phyloP scores from a whole-genome alignment of 1,140 invertebrate genomes.

The Halesus radiatus region DNA sequence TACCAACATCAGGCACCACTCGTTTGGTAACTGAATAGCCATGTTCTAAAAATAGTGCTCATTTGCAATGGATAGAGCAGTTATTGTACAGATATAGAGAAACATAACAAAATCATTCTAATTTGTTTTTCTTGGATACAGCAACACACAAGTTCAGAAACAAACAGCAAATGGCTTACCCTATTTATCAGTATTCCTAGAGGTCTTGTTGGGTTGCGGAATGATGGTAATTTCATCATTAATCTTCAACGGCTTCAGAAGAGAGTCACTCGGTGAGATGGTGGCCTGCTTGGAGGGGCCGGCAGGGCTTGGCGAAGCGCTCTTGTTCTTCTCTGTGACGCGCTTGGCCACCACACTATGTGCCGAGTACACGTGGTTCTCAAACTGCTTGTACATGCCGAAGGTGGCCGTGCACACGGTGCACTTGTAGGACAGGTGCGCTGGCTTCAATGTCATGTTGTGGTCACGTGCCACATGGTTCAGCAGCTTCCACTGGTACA shows the following conservation, averaged over 20 bases:
- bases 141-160: no score
- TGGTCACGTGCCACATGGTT: conserved; percentile 93
- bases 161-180: neutral
- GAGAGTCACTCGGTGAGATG: conserved; percentile 77
- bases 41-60: no score
- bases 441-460: conserved; percentile 90
- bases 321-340: conserved; percentile 77
- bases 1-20: conserved; percentile 13
- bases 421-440: conserved; percentile 94
- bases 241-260: conserved; percentile 88
- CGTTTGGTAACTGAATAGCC: no score
- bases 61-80: no score
- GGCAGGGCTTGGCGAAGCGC: conserved; percentile 61
- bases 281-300: conserved; percentile 59
- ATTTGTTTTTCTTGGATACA: no score
- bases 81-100: no score
- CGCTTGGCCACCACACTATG: conserved; percentile 89
- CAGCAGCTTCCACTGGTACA: conserved; percentile 92
- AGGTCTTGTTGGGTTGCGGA: conserved; percentile 80
- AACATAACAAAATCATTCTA: no score
- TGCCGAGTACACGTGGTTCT: conserved; percentile 93
- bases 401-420: conserved; percentile 95
- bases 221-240: conserved; percentile 95
- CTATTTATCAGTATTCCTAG: conserved; percentile 21
- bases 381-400: conserved; percentile 95